phyloP scores from a whole-genome alignment of 2,888 invertebrate genomes.

The Cerastoderma edule region DNA sequence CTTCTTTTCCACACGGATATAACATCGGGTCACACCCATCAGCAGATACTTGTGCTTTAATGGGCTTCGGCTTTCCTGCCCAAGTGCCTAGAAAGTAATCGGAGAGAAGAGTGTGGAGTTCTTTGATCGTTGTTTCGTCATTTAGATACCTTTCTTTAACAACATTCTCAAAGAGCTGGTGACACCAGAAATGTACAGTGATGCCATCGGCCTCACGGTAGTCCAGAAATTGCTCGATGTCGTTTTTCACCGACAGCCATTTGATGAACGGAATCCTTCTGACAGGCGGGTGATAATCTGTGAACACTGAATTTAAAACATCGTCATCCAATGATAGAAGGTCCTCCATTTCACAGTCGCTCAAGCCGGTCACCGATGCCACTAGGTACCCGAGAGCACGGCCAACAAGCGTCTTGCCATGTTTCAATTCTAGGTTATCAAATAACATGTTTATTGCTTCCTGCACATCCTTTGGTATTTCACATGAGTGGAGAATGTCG shows the following conservation, averaged over 20 bases:
- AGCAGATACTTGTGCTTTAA: constrained; percentile 27
- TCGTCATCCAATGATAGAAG: constrained; percentile 81
- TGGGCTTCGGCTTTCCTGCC: constrained; percentile 71
- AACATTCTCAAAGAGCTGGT: constrained; percentile 69
- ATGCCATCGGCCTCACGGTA: constrained; percentile 75
- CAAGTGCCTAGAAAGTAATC: constrained; percentile 82
- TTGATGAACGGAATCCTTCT: constrained; percentile 73
- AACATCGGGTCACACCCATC: constrained; percentile 13
- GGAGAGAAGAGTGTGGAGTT: constrained; percentile 79
- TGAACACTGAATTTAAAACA: constrained; percentile 74
- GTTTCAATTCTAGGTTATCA: constrained; percentile 71
- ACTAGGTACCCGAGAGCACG: constrained; percentile 77
- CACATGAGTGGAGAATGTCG: constrained; percentile 34
- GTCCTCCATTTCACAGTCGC: constrained; percentile 83
- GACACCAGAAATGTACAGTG: constrained; percentile 75
- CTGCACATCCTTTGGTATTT: constrained; percentile 64
- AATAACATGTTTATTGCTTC: constrained; percentile 72
- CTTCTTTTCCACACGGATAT: constrained; percentile 57
- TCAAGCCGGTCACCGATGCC: constrained; percentile 80
- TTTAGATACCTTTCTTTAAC: constrained; percentile 72
- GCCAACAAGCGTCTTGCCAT: constrained; percentile 74
- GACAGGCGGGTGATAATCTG: constrained; percentile 65
- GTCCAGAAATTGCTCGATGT: constrained; percentile 73
- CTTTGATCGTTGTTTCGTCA: constrained; percentile 56
- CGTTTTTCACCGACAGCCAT: constrained; percentile 79